A percentile compares a stretch with the other conserved stretches of the same genome.
Conservation (phyloP, 2,888 invertebrate species). For the Orthonevra nobilis region DNA sequence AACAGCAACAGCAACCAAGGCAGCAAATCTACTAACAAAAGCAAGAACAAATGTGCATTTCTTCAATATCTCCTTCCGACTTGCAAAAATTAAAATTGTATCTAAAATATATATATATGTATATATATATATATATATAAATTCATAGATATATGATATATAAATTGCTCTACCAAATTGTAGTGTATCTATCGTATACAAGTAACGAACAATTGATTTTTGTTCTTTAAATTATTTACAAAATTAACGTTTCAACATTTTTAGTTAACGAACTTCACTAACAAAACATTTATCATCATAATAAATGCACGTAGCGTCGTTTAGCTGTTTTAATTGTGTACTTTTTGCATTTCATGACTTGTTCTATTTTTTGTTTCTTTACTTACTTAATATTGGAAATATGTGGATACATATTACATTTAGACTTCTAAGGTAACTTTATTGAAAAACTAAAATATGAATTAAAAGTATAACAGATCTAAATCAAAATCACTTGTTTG, state of each 20-base stretch:
- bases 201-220: too few relatives aligned
- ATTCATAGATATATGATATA: conserved; percentile 5
- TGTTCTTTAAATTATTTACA: not conserved
- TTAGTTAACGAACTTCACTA: not conserved
- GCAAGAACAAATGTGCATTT: conserved; percentile 65
- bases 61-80: conserved; percentile 64
- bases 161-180: conserved; percentile 16
- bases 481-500: not conserved
- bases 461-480: not conserved
- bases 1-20: conserved; percentile 24
- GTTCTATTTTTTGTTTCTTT: too few relatives aligned
- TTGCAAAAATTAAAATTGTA: conserved; percentile 56
- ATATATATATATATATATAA: not conserved
- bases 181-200: conserved; percentile 21
- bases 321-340: not conserved
- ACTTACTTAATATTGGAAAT: too few relatives aligned
- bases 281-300: not conserved
- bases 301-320: not conserved
- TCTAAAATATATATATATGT: not conserved
- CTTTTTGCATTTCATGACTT: too few relatives aligned
- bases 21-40: conserved; percentile 51
- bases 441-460: not conserved
- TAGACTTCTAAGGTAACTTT: conserved; percentile 8
- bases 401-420: not conserved
- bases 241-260: not conserved